These are phyloP conservation scores for Ceratothoa steindachneri DNA, from an alignment of 2,888 invertebrate species.

Conservation along the genomic window DNA sequence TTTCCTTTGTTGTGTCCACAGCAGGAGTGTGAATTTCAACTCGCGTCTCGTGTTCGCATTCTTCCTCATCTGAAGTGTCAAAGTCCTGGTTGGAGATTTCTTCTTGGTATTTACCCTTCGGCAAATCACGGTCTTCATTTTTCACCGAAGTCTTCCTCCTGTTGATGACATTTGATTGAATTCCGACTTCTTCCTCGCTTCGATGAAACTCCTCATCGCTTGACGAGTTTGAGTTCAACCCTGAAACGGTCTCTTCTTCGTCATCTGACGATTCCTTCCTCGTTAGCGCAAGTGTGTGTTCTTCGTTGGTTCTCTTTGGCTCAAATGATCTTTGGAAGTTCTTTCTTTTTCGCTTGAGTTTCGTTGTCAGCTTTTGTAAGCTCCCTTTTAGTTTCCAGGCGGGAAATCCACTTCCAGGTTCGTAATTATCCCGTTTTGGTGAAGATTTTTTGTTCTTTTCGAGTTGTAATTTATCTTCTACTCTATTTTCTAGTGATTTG, in stretches of 20 bases:
- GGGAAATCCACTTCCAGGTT: no score
- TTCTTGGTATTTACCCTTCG: no score
- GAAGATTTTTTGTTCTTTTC: no score
- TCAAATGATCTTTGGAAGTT: background rate
- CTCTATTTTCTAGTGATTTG: background rate
- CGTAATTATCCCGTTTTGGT: no score
- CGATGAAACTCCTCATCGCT: no score
- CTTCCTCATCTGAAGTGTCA: background rate
- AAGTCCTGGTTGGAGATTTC: no score
- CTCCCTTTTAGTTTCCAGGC: background rate
- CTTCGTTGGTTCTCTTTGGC: background rate
- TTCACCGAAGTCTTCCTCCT: no score
- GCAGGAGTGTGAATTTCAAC: slow-evolving; percentile 2
- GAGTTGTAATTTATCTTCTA: background rate
- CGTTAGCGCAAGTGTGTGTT: background rate
- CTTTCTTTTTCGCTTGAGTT: background rate
- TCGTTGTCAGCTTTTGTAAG: background rate
- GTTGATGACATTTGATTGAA: no score
- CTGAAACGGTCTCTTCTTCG: no score
- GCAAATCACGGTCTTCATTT: no score
- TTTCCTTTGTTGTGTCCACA: background rate
- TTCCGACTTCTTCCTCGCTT: no score
- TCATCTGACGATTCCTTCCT: background rate
- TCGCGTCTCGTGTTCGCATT: background rate
- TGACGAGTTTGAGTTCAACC: no score